Evolutionary conservation across 2,113 vertebrate species (phyloP), one percentile per base, ranked within the genome.

Genomic region (Trichechus manatus): DNA sequence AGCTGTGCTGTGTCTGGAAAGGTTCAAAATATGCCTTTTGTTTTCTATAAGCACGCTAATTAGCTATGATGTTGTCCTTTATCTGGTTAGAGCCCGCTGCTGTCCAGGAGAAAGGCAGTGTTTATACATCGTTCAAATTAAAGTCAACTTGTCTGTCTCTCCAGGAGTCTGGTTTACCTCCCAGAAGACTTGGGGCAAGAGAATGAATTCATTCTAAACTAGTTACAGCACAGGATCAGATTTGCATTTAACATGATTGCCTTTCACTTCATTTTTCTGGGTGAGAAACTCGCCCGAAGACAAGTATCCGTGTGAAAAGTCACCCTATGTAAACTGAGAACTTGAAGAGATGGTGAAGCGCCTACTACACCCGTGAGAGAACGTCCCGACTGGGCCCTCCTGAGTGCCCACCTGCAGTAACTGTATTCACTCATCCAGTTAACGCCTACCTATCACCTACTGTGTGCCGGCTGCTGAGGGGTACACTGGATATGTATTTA

Each of bases 51-150:
- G 44, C 44, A 74, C 70, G 61, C 75, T 87, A 64, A 79, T 74
- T 83, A 70, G 39, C 27, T 78, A 64, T n/a, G n/a, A 56, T 22
- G 14, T 31, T 47, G 87, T 85, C 63, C 63, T 97, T 94, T 74
- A 86, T 74, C 50, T 39, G 50, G 33, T 68, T 56, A 61, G 11
- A 95, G 80, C 39, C 31, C 66, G 64, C 33, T 56, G 91, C 0
- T 78, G 14, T 79, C n/a, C 72, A 89, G 50, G 9, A 93, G 47
- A 84, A 92, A 81, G 89, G 23, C 8, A 27, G 23, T 4, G 50
- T 79, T 95, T 94, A 75, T 79, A 36, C 9, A 70, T 11, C 23
- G 87, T 72, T 50, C 72, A 89, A 92, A 83, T 79, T 66, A 85
- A 91, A 81, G 44, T 82, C 80, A 95, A 36, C 27, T 33, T 66